These are phyloP conservation scores for Zoanthus solanderi DNA, from an alignment of 92 coral and sea anemone genomes.

Conservation along the genomic window DNA sequence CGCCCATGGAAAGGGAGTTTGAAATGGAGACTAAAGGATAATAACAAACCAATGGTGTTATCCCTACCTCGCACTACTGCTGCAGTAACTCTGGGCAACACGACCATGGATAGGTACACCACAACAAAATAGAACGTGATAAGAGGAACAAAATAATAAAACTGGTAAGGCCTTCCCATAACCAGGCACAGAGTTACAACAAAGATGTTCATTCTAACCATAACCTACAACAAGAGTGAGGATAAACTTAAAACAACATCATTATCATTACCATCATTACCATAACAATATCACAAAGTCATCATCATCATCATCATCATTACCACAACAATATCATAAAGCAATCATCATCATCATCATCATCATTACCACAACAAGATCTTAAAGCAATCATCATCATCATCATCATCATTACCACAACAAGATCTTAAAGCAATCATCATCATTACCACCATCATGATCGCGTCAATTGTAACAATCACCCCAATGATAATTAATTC, in stretches of 20 bases:
- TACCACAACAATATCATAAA: too few relatives aligned
- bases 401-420: too few relatives aligned
- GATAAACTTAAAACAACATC: neutral
- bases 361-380: too few relatives aligned
- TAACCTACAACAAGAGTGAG: constrained; percentile 70
- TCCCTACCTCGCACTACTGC: constrained; percentile 84
- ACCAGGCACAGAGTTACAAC: constrained; percentile 86
- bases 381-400: too few relatives aligned
- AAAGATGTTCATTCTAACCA: constrained; percentile 93
- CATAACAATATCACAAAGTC: too few relatives aligned
- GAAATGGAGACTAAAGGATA: neutral
- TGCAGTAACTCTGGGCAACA: constrained; percentile 90
- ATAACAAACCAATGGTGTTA: neutral
- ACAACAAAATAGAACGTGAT: constrained; percentile 93
- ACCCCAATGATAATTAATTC: too few relatives aligned
- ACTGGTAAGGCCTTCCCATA: constrained; percentile 98
- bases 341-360: too few relatives aligned
- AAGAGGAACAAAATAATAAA: constrained; percentile 97
- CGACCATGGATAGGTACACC: constrained; percentile 74
- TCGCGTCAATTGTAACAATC: too few relatives aligned
- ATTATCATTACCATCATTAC: too few relatives aligned
- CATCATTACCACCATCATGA: too few relatives aligned
- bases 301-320: too few relatives aligned
- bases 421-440: too few relatives aligned
- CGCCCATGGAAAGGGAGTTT: neutral